Evolutionary conservation across 2,888 invertebrate genomes (phyloP).

Genomic region (Lepas anatifera): DNA sequence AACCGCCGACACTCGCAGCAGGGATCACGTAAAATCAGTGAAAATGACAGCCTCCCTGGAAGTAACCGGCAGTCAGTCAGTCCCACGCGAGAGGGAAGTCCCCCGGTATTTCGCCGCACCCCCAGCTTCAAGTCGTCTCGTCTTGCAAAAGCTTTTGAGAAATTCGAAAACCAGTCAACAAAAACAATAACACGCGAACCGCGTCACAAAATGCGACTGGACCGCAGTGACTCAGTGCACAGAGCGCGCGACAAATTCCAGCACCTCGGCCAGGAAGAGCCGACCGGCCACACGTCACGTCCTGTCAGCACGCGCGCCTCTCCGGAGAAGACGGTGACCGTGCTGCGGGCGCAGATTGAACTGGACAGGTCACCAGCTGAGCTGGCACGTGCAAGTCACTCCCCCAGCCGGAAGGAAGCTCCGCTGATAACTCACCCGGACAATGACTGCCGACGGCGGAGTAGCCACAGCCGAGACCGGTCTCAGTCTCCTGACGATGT

Average conservation of each 20-base stretch:
- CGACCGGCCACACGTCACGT: not conserved
- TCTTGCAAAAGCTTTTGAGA: not conserved
- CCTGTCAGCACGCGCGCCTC: not conserved
- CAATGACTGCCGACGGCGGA: not conserved
- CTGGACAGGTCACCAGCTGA: not conserved
- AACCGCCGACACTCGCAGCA: not conserved
- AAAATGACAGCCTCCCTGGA: too few relatives aligned
- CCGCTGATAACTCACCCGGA: too few relatives aligned
- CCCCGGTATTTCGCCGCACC: not conserved
- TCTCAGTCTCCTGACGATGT: not conserved
- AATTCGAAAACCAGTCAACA: not conserved
- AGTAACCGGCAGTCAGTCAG: not conserved
- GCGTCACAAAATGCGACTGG: not conserved
- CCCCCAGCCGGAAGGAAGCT: not conserved
- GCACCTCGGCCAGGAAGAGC: not conserved
- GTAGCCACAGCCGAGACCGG: not conserved
- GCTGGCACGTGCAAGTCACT: not conserved
- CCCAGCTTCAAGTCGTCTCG: conserved; percentile 1
- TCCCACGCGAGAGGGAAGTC: not conserved
- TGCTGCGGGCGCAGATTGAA: not conserved
- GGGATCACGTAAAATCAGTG: too few relatives aligned
- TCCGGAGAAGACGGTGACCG: not conserved
- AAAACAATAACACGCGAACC: not conserved
- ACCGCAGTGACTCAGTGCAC: not conserved
- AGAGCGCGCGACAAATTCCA: not conserved